phyloP scores from a whole-genome alignment of 2,888 invertebrate species.

The Heteromurus nitidus region DNA sequence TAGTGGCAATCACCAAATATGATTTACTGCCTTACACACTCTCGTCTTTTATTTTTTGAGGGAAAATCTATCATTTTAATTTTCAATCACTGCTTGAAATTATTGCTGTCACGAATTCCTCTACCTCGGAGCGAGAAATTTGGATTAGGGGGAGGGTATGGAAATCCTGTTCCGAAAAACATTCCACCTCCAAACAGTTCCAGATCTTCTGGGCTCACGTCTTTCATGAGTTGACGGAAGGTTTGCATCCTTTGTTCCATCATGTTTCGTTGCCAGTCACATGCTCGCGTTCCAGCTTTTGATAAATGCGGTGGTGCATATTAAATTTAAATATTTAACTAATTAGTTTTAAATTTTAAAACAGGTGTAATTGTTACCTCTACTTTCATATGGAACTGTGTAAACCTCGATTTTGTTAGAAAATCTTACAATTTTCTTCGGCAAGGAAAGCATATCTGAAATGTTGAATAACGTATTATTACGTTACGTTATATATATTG shows the following conservation, averaged over 20 bases:
- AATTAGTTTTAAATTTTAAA: background rate
- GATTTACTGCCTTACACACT: too few species aligned
- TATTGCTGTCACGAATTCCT: constrained; percentile 18
- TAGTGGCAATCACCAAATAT: too few species aligned
- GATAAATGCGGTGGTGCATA: background rate
- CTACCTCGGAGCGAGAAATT: constrained; percentile 31
- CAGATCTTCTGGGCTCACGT: constrained; percentile 32
- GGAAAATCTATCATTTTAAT: too few species aligned
- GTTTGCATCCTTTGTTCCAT: constrained; percentile 49
- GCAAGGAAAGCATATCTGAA: background rate
- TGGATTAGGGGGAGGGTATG: constrained; percentile 31
- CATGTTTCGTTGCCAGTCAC: constrained; percentile 59
- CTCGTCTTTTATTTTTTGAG: too few species aligned
- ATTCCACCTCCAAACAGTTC: constrained; percentile 38
- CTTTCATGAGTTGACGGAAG: constrained; percentile 52
- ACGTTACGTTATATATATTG: background rate
- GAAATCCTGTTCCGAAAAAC: constrained; percentile 37
- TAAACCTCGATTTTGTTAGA: constrained; percentile 52
- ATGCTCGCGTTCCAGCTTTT: constrained; percentile 45
- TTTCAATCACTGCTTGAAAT: constrained; percentile 6
- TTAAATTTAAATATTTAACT: constrained; percentile 10
- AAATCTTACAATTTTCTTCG: constrained; percentile 40
- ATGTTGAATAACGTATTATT: background rate
- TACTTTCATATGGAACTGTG: constrained; percentile 63
- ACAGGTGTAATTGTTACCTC: constrained; percentile 55